Evolutionary conservation across 2,113 vertebrate genomes (phyloP).

Genomic region (Serranochromis macrocephalus): DNA sequence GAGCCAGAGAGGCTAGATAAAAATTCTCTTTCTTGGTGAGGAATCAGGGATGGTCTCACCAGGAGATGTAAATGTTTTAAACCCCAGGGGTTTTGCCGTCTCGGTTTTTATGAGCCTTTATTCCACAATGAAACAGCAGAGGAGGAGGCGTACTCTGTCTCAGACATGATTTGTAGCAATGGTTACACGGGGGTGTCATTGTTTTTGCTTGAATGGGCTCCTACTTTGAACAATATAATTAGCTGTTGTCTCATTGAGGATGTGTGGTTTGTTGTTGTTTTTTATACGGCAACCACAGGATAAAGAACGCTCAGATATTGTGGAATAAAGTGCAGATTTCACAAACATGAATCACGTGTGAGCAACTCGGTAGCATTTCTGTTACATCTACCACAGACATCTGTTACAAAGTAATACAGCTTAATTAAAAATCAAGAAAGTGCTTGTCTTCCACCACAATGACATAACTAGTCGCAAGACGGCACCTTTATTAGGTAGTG

Average conservation of each 20-base stretch:
- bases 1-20: neutral
- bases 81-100: neutral
- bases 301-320: conserved; percentile 1
- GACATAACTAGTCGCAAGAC: neutral
- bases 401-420: neutral
- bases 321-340: neutral
- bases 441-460: neutral
- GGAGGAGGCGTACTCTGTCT: neutral
- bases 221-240: conserved; percentile 27
- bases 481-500: neutral
- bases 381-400: neutral
- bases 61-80: neutral
- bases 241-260: conserved; percentile 17
- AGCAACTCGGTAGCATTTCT: neutral
- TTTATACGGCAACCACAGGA: neutral
- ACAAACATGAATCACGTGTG: neutral
- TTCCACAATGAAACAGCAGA: neutral
- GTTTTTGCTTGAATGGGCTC: conserved; percentile 15
- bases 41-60: neutral
- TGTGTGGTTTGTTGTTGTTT: conserved; percentile 50
- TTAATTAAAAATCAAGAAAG: neutral
- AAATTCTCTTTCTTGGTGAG: neutral
- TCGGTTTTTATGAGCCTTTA: neutral
- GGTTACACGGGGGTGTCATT: conserved; percentile 21
- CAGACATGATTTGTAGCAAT: conserved; percentile 1